Conservation (phyloP, 30 jellyfish, hydroid and myxozoan genomes). For the Cassiopea xamachana region DNA sequence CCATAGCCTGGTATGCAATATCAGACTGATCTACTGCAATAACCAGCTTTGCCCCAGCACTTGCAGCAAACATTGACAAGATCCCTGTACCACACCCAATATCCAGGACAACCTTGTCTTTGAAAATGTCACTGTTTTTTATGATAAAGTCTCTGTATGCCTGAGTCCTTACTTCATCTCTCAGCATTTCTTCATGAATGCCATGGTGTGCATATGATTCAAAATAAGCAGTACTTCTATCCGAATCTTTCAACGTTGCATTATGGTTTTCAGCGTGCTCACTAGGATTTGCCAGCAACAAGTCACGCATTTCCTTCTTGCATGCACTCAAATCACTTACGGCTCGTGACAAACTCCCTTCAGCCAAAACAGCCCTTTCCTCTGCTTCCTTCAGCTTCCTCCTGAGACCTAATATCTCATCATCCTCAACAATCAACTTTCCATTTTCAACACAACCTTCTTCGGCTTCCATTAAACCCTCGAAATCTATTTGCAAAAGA, state of each 20-base stretch:
- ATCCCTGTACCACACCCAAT: constrained; percentile 96
- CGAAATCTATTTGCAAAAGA: constrained; percentile 80
- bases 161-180: constrained; percentile 85
- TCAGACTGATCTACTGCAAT: constrained; percentile 95
- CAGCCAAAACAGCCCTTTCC: constrained; percentile 81
- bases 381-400: constrained; percentile 65
- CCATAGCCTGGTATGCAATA: constrained; percentile 96
- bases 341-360: constrained; percentile 79
- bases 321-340: constrained; percentile 73
- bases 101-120: constrained; percentile 77
- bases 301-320: constrained; percentile 58
- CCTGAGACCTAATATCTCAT: constrained; percentile 29
- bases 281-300: constrained; percentile 21
- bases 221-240: constrained; percentile 71
- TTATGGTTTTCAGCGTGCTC: background rate
- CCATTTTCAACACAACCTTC: background rate
- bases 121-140: constrained; percentile 51
- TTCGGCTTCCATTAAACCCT: constrained; percentile 29
- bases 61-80: constrained; percentile 95
- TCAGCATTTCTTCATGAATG: constrained; percentile 96
- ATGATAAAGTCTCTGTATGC: constrained; percentile 76
- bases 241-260: background rate
- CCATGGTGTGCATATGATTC: constrained; percentile 95
- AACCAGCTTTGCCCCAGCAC: constrained; percentile 90
- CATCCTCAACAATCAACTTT: constrained; percentile 4